phyloP scores from a whole-genome alignment of 2,797 vertebrate genomes.

The Austrolebias charrua region DNA sequence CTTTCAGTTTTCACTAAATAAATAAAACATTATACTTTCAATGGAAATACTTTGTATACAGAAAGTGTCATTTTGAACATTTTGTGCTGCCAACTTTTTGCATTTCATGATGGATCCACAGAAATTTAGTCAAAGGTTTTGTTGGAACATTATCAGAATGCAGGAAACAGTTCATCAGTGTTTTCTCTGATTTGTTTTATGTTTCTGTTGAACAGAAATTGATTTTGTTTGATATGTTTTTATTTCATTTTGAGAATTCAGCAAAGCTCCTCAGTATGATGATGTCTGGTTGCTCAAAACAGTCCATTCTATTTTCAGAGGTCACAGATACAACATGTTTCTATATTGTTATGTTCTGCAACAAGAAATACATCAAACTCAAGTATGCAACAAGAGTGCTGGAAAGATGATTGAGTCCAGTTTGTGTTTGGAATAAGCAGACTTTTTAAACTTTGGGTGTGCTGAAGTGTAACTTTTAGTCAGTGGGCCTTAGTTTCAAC shows the following conservation, averaged over 20 bases:
- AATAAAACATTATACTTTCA: too few species aligned
- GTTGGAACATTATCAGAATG: too few species aligned
- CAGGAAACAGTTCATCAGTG: too few species aligned
- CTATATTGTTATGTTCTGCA: conserved; percentile 26
- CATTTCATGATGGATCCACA: too few species aligned
- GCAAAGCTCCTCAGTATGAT: too few species aligned
- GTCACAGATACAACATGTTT: conserved; percentile 4
- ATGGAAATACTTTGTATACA: too few species aligned
- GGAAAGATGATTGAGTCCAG: conserved; percentile 19
- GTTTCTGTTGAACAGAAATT: too few species aligned
- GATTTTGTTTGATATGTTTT: conserved; percentile 10
- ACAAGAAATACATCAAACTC: conserved; percentile 16
- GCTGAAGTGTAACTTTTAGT: conserved; percentile 32
- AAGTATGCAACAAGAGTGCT: conserved; percentile 29
- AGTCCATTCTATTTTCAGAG: conserved; percentile 2
- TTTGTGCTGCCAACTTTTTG: neutral
- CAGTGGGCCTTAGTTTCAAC: conserved; percentile 24
- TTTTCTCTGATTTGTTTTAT: too few species aligned
- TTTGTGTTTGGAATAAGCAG: conserved; percentile 35
- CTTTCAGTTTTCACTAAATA: neutral
- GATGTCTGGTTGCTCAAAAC: conserved; percentile 5
- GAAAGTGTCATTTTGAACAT: too few species aligned
- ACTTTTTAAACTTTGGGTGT: conserved; percentile 12
- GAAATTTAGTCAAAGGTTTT: too few species aligned
- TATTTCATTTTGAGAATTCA: conserved; percentile 1